Conservation (phyloP, 1,140 invertebrate species). For the Pogonus chalceus region DNA sequence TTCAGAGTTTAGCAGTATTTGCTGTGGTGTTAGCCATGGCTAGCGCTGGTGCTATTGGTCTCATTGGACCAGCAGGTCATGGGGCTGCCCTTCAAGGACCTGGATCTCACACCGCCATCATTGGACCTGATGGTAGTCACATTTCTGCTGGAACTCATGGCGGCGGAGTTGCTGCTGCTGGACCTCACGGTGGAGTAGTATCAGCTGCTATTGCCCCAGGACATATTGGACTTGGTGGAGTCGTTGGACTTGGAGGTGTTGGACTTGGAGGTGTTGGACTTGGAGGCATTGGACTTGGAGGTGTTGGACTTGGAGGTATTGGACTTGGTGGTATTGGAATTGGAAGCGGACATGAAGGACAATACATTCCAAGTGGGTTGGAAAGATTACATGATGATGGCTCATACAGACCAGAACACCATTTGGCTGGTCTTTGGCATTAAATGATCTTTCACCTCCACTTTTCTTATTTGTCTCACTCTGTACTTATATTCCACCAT, state of each 20-base stretch:
- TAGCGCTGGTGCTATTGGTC: slow-evolving; percentile 14
- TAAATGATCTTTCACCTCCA: background rate
- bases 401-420: too few relatives aligned
- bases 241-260: slow-evolving; percentile 16
- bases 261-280: slow-evolving; percentile 26
- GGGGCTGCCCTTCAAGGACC: slow-evolving; percentile 23
- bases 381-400: slow-evolving; percentile 27
- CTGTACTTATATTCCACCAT: too few relatives aligned
- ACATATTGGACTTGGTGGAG: slow-evolving; percentile 9
- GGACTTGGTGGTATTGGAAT: background rate
- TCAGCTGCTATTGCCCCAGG: slow-evolving; percentile 14
- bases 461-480: background rate
- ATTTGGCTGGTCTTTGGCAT: too few relatives aligned
- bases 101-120: slow-evolving; percentile 17
- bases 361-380: slow-evolving; percentile 22
- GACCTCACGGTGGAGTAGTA: slow-evolving; percentile 17
- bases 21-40: slow-evolving; percentile 19
- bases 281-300: slow-evolving; percentile 12
- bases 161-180: slow-evolving; percentile 18
- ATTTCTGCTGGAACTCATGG: slow-evolving; percentile 19
- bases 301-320: slow-evolving; percentile 7
- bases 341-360: slow-evolving; percentile 21
- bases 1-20: slow-evolving; percentile 9
- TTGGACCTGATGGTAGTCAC: slow-evolving; percentile 23
- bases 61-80: slow-evolving; percentile 9